A percentile compares a stretch with the other conserved stretches of the same genome.
These are phyloP conservation scores for Rhopilema esculentum DNA, from an alignment of 30 jellyfish, hydroid and myxozoan genomes.

Conservation along the genomic window DNA sequence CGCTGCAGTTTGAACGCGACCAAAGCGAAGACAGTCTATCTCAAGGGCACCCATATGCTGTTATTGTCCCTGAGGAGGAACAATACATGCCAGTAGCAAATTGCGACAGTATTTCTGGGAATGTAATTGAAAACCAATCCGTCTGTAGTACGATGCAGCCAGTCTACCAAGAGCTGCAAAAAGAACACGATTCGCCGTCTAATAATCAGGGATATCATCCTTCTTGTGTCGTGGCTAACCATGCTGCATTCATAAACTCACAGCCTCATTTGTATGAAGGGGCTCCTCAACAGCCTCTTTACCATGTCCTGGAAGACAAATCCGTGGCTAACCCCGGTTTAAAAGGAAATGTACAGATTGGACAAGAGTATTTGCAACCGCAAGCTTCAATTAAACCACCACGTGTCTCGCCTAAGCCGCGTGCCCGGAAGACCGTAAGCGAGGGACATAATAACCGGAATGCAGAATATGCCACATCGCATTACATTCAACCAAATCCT, in stretches of 20 bases:
- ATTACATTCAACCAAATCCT: constrained; percentile 33
- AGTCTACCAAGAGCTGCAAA: constrained; percentile 25
- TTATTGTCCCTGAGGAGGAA: constrained; percentile 11
- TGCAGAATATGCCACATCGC: constrained; percentile 8
- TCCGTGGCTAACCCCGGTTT: not conserved
- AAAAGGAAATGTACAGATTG: not conserved
- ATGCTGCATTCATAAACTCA: not conserved
- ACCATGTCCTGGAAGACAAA: constrained; percentile 2
- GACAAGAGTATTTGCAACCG: not conserved
- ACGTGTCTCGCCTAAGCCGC: not conserved
- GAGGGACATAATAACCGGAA: not conserved
- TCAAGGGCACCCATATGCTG: not conserved
- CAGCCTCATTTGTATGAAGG: constrained; percentile 5
- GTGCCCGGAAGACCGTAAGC: not conserved
- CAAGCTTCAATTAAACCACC: not conserved
- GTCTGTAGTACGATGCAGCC: not conserved
- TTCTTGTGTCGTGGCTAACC: not conserved
- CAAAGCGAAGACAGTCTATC: not conserved
- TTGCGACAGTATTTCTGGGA: not conserved
- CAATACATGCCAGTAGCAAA: not conserved
- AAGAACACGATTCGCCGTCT: not conserved
- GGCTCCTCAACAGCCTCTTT: not conserved
- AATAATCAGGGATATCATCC: not conserved
- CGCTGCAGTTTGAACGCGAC: not conserved
- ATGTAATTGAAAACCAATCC: not conserved